A percentile compares a stretch with the other conserved stretches of the same genome.
phyloP scores from a whole-genome alignment of 64 coral and sea anemone genomes.

The Stylophora pistillata region DNA sequence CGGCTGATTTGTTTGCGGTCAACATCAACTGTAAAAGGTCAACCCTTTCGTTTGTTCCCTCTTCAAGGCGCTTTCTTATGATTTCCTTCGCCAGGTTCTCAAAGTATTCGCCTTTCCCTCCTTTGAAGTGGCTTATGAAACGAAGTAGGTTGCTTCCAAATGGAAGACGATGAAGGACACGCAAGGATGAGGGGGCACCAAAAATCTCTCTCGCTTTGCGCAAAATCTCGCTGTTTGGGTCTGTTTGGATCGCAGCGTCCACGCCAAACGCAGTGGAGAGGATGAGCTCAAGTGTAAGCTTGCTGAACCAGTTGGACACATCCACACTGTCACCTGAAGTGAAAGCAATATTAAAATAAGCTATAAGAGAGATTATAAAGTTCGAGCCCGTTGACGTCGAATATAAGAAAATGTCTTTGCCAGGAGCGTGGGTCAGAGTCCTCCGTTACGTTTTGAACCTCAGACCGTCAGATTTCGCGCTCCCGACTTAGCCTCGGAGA shows the following conservation, averaged over 20 bases:
- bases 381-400: no score
- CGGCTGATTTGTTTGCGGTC: background rate
- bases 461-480: no score
- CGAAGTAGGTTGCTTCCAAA: background rate
- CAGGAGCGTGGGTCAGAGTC: no score
- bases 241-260: conserved; percentile 37
- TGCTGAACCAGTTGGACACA: conserved; percentile 43
- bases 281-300: conserved; percentile 56
- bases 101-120: background rate
- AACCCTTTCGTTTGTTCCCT: no score
- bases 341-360: background rate
- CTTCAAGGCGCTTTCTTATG: background rate
- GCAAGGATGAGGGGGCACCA: background rate
- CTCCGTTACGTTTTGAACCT: no score
- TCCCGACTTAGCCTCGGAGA: no score
- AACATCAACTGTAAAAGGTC: conserved; percentile 55
- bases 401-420: no score
- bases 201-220: conserved; percentile 25
- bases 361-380: no score
- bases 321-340: conserved; percentile 27
- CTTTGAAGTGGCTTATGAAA: background rate
- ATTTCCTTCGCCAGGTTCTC: conserved; percentile 10
- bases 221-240: conserved; percentile 26
- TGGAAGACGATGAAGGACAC: background rate
- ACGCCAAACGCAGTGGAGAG: conserved; percentile 73